Percentiles rank a stretch among this genome's conserved stretches.
Conservation (phyloP, 2,797 vertebrate species). For the Rallus crepitans region DNA sequence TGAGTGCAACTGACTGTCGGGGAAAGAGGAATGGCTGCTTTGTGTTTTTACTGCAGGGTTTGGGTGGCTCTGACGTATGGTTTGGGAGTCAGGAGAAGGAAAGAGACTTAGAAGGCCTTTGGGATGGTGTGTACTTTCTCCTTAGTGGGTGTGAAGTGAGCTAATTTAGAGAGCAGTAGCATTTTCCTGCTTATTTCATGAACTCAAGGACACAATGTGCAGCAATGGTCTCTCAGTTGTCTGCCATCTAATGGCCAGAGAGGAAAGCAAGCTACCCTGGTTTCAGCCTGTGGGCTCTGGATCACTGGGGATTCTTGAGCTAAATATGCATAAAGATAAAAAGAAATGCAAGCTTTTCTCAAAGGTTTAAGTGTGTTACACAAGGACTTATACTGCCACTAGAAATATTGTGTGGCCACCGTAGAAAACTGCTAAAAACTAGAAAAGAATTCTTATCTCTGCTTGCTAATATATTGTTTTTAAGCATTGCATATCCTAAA, state of each 20-base stretch:
- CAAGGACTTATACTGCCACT: not conserved
- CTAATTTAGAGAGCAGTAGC: not conserved
- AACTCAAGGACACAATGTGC: not conserved
- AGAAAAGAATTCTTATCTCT: not conserved
- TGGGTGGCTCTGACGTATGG: not conserved
- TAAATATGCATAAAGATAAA: not conserved
- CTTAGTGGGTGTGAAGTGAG: not conserved
- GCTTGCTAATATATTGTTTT: not conserved
- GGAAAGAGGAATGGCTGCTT: not conserved
- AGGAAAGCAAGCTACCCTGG: not conserved
- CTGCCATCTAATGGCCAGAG: constrained; percentile 66
- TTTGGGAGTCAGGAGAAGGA: not conserved
- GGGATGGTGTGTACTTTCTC: not conserved
- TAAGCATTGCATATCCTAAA: not conserved
- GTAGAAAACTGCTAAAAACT: not conserved
- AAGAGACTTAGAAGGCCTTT: not conserved
- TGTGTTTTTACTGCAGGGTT: not conserved
- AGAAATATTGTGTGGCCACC: not conserved
- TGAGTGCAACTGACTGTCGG: not conserved
- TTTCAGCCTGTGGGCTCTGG: not conserved
- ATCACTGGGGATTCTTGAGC: not conserved
- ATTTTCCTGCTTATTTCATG: not conserved
- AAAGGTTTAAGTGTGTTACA: not conserved
- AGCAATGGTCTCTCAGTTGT: not conserved
- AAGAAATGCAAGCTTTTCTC: not conserved